Evolutionary conservation across 2,113 vertebrate genomes (phyloP).

Genomic region (Podarcis cretensis): DNA sequence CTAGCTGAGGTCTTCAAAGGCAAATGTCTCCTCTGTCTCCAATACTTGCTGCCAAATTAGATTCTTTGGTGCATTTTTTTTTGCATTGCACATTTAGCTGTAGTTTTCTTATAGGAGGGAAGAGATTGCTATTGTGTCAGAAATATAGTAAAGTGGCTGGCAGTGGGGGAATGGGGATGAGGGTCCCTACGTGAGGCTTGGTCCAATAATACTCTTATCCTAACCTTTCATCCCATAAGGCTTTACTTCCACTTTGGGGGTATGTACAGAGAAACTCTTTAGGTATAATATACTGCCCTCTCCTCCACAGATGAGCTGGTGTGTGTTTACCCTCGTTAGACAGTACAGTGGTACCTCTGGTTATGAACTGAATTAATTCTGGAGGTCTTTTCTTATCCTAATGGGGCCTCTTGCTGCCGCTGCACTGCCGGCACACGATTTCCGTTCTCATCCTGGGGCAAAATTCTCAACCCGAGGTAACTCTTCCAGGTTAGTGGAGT

Average conservation of each 20-base stretch:
- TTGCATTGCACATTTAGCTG: neutral
- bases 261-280: neutral
- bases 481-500: too few species aligned
- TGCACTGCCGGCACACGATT: too few species aligned
- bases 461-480: too few species aligned
- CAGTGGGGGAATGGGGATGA: too few species aligned
- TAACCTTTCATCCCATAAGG: neutral
- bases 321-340: neutral
- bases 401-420: too few species aligned
- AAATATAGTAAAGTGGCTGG: neutral
- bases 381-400: too few species aligned
- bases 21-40: neutral
- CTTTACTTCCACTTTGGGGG: neutral
- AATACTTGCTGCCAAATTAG: neutral
- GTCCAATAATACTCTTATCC: neutral
- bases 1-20: neutral
- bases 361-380: too few species aligned
- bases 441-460: too few species aligned
- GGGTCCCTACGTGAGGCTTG: neutral
- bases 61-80: neutral
- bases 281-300: neutral
- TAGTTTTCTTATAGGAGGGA: neutral
- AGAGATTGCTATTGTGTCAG: neutral
- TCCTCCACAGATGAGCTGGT: neutral
- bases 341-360: too few species aligned